Evolutionary conservation across 1,140 invertebrate species (phyloP).

Genomic region (Amyelois transitella): DNA sequence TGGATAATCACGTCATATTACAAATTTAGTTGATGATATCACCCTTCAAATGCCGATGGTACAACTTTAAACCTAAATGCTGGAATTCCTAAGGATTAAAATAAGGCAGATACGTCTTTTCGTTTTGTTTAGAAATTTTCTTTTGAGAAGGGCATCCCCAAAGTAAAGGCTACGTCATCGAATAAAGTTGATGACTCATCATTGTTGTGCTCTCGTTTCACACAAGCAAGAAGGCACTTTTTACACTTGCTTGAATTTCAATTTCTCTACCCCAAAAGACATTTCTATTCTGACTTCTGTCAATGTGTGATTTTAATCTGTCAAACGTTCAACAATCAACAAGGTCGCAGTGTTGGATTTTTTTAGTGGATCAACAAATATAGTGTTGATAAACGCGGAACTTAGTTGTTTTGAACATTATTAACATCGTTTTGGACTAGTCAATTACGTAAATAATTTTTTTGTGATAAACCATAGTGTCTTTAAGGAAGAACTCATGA

Average conservation of each 20-base stretch:
- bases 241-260: not conserved
- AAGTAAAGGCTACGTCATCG: constrained; percentile 51
- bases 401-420: not conserved
- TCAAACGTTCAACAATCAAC: constrained; percentile 6
- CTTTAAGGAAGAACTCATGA: constrained; percentile 44
- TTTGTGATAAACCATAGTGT: constrained; percentile 1
- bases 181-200: constrained; percentile 56
- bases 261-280: no score
- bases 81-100: constrained; percentile 28
- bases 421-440: not conserved
- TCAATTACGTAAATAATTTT: constrained; percentile 46
- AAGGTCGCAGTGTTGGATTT: not conserved
- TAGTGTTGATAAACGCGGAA: not conserved
- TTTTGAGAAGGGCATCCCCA: constrained; percentile 69
- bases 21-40: constrained; percentile 59
- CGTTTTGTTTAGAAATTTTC: constrained; percentile 39
- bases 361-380: not conserved
- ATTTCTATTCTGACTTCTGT: not conserved
- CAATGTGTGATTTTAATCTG: constrained; percentile 7
- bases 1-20: constrained; percentile 48
- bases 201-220: constrained; percentile 64
- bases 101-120: constrained; percentile 56
- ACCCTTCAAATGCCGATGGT: constrained; percentile 42
- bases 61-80: constrained; percentile 39
- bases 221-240: constrained; percentile 3